Base-by-base conservation (phyloP, 2,797 vertebrate genomes). In the Myiothlypis coronata region DNA sequence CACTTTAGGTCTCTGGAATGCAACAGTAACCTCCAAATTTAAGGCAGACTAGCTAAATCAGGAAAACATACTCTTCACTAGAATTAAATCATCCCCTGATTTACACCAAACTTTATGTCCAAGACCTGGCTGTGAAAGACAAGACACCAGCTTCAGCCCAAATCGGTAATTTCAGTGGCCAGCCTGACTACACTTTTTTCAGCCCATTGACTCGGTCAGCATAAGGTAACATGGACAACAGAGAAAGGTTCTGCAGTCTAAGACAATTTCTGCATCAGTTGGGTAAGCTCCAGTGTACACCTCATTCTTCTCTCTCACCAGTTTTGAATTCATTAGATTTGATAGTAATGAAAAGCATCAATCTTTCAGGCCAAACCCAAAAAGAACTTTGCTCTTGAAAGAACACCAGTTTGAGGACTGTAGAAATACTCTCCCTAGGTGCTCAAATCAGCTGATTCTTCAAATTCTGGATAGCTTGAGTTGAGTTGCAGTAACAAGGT, bases 261-360 rank as follows among this genome's bases (percentile, higher is more conserved):
- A 63, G 19, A 37, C 5, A 17, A 37, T 21, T 57, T 35, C 30
- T 34, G 0, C 30, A 63, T 4, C 37, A 41, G 8, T 0, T 41
- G 23, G 14, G 2, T 28, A 78, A 83, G 15, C 16, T 44, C 24
- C 14, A 53, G 9, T 19, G 77, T 39, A 68, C 3, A 57, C 1
- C 5, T 69, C 6, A 12, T 47, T 12, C 46, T 50, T 18, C 21
- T 63, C 35, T 37, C 50, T 34, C 60, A 56, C 14, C 50, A 52
- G 18, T 43, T 87, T 13, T 44, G 11, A 34, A 59, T 59, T 43
- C 69, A 69, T 8, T 34, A 16, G 6, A 81, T 65, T 83, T 71
- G 39, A 50, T 1, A 76, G 35, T 41, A 86, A 30, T 11, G 15
- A 79, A 27, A 14, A 0, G 2, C 4, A 27, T 14, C 21, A 17